These are phyloP conservation scores for Hydrolagus affinis DNA, from an alignment of 2,113 vertebrate genomes.

Conservation along the genomic window DNA sequence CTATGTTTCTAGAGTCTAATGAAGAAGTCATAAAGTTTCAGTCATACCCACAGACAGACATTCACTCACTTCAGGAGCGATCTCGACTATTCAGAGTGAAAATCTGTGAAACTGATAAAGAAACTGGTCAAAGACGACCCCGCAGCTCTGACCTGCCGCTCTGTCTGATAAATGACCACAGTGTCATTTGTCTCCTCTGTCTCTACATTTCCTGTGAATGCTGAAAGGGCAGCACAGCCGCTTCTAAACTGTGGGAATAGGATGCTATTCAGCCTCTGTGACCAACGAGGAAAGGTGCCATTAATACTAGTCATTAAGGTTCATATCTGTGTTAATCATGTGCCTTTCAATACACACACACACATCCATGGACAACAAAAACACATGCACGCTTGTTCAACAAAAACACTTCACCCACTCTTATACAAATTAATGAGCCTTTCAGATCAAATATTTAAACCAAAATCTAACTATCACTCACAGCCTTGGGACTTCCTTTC, in stretches of 20 bases:
- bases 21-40: neutral
- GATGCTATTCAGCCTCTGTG: constrained; percentile 20
- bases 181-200: neutral
- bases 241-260: constrained; percentile 30
- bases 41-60: neutral
- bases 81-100: neutral
- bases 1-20: neutral
- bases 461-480: neutral
- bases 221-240: neutral
- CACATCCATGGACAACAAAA: constrained; percentile 35
- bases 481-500: neutral
- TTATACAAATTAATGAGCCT: neutral
- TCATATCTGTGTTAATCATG: neutral
- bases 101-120: constrained; percentile 11
- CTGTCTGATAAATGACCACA: constrained; percentile 14
- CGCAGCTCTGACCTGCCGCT: constrained; percentile 14
- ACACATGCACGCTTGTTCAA: neutral
- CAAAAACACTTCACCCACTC: neutral
- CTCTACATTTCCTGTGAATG: constrained; percentile 11
- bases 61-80: constrained; percentile 14
- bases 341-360: constrained; percentile 34
- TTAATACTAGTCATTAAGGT: constrained; percentile 4
- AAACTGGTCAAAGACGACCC: constrained; percentile 1
- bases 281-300: constrained; percentile 22
- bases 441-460: neutral